A percentile compares a stretch with the other conserved stretches of the same genome.
Evolutionary conservation across 2,113 vertebrate species (phyloP).

Genomic region (Genyomyrus donnyi): DNA sequence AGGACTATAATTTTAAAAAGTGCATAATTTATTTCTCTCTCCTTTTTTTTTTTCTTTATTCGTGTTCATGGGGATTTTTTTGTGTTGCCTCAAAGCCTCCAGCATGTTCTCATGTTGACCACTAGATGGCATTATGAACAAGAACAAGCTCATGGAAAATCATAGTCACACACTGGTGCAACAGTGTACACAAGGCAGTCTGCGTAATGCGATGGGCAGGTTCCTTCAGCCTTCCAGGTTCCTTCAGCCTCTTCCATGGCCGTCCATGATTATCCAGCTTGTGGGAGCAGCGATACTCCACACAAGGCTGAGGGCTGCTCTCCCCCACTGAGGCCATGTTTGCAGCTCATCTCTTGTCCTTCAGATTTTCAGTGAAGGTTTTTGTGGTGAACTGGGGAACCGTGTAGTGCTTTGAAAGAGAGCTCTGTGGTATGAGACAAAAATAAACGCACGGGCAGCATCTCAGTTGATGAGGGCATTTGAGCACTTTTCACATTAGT

Average conservation of each 20-base stretch:
- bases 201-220: neutral
- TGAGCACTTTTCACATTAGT: neutral
- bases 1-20: neutral
- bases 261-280: neutral
- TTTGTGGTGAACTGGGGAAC: neutral
- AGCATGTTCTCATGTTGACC: neutral
- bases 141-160: neutral
- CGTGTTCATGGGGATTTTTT: neutral
- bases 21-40: neutral
- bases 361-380: neutral
- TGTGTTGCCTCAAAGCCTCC: neutral
- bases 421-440: neutral
- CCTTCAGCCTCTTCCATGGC: neutral
- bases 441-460: neutral
- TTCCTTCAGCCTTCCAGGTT: neutral
- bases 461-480: neutral
- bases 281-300: neutral
- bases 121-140: constrained; percentile 17
- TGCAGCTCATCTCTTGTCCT: neutral
- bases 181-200: neutral
- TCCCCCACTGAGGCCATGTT: neutral
- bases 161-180: neutral
- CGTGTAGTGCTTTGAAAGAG: neutral
- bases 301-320: neutral
- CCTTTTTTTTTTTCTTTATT: neutral